Evolutionary conservation across 2,888 invertebrate genomes (phyloP).

Genomic region (Eupithecia inturbata): DNA sequence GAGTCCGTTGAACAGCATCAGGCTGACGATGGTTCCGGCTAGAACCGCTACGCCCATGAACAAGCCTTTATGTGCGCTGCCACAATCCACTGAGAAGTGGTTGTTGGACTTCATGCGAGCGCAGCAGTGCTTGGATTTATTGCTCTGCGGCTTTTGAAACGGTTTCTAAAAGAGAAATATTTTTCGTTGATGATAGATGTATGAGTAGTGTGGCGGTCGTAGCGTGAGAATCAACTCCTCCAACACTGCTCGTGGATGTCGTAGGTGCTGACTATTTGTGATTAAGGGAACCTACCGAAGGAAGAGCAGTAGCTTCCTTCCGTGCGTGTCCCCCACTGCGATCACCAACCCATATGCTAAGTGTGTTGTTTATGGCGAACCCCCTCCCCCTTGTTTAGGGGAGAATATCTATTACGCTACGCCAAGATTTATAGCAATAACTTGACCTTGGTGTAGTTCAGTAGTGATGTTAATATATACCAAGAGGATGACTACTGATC

Average conservation of each 20-base stretch:
- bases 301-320: not conserved
- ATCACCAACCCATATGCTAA: not conserved
- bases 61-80: conserved; percentile 88
- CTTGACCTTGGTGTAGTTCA: not conserved
- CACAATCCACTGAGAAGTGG: conserved; percentile 89
- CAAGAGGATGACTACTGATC: no score
- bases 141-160: conserved; percentile 56
- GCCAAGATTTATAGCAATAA: not conserved
- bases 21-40: conserved; percentile 87
- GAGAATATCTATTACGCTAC: not conserved
- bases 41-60: conserved; percentile 86
- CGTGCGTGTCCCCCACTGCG: not conserved
- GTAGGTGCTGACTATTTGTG: conserved; percentile 5
- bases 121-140: conserved; percentile 58
- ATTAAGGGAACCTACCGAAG: not conserved
- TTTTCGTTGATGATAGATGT: conserved; percentile 8
- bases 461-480: no score
- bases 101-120: conserved; percentile 70
- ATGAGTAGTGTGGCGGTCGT: not conserved
- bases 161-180: conserved; percentile 12
- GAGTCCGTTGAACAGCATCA: conserved; percentile 89
- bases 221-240: not conserved
- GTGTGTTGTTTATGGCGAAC: not conserved
- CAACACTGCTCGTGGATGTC: not conserved
- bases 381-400: not conserved